phyloP scores from a whole-genome alignment of 2,113 vertebrate species.

The Lepisosteus osseus region DNA sequence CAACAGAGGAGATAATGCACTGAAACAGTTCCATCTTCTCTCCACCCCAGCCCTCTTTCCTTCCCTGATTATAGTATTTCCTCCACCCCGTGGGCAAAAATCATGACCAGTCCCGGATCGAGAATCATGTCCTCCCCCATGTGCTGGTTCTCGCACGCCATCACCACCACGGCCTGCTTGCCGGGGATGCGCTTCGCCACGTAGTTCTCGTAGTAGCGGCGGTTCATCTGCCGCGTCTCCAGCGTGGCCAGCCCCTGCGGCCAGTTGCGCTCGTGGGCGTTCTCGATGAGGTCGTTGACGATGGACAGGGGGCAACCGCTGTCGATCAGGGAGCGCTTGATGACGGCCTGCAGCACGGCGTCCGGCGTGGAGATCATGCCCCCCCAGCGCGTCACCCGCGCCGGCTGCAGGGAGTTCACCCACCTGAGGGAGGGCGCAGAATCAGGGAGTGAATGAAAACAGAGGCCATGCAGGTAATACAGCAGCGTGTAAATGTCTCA shows the following conservation, averaged over 20 bases:
- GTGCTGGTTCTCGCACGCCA: conserved; percentile 98
- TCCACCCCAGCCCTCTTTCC: neutral
- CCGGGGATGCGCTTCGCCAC: conserved; percentile 96
- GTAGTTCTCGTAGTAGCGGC: conserved; percentile 97
- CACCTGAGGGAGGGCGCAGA: conserved; percentile 63
- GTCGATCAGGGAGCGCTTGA: conserved; percentile 94
- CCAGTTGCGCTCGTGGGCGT: conserved; percentile 97
- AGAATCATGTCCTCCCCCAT: conserved; percentile 99
- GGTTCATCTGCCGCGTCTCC: conserved; percentile 96
- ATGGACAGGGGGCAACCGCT: conserved; percentile 94
- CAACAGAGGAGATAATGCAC: neutral
- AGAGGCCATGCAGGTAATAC: too few species aligned
- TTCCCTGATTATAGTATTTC: conserved; percentile 73
- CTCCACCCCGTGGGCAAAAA: conserved; percentile 93
- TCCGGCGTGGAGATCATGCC: conserved; percentile 98
- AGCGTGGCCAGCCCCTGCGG: conserved; percentile 93
- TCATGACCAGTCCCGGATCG: conserved; percentile 95
- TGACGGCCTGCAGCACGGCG: conserved; percentile 92
- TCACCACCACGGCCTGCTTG: conserved; percentile 95
- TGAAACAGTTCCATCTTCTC: neutral
- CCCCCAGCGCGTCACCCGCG: conserved; percentile 95
- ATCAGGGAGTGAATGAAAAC: too few species aligned
- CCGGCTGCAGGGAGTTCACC: conserved; percentile 95
- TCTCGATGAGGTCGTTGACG: conserved; percentile 93
- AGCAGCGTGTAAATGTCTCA: too few species aligned